These are phyloP conservation scores for Cyrtonyx montezumae DNA, from an alignment of 2,113 vertebrate species.

Conservation along the genomic window DNA sequence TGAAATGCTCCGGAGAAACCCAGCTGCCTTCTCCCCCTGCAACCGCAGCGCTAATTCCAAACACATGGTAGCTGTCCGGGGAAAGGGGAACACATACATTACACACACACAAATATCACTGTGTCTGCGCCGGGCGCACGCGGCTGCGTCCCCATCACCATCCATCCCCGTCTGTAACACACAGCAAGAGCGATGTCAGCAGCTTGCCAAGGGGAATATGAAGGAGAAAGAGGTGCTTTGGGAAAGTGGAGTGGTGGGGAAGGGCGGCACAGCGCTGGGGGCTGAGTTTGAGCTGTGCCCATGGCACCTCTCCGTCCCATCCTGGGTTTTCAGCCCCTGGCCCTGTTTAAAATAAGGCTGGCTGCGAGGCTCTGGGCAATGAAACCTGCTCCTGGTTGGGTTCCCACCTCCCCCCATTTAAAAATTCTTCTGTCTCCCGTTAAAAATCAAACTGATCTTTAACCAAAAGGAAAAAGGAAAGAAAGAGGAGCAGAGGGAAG, in stretches of 20 bases:
- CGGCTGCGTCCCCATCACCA: not conserved
- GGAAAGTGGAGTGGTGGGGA: not conserved
- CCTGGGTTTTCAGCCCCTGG: not conserved
- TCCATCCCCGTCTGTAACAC: accelerated
- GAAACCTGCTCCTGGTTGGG: not conserved
- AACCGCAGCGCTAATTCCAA: constrained; percentile 33
- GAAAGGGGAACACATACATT: not conserved
- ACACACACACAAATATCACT: not conserved
- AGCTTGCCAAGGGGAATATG: accelerated
- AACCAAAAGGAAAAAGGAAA: not conserved
- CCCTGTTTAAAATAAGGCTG: not conserved
- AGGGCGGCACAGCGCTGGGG: not conserved
- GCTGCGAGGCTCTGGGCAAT: accelerated
- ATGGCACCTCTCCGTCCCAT: not conserved
- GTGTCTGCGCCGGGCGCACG: not conserved
- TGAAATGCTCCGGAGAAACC: constrained; percentile 44
- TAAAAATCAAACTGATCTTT: not conserved
- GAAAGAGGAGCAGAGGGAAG: accelerated
- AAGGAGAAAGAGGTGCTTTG: not conserved
- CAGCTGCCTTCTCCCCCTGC: constrained; percentile 57
- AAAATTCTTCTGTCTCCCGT: not conserved
- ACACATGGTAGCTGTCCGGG: constrained; percentile 33
- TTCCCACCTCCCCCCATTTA: not conserved
- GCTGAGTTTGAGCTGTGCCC: accelerated
- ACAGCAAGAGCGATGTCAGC: accelerated